Evolutionary conservation across 2,888 invertebrate species (phyloP), one percentile per base, ranked within the genome.

Genomic region (Orchesella flavescens): DNA sequence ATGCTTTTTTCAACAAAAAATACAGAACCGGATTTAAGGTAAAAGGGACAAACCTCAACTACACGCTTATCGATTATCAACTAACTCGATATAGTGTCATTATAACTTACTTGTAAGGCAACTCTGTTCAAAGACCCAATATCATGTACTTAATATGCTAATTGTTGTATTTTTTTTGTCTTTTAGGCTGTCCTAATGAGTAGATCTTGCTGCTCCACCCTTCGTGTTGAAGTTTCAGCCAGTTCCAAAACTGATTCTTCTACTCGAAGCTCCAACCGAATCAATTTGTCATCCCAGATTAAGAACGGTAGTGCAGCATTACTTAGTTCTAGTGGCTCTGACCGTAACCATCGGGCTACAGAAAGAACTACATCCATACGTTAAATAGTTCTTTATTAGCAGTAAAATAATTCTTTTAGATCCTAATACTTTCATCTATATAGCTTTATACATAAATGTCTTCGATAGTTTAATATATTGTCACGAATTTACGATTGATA

Each of bases 1-100:
- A 93, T 89, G 92, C 92, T 55, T 92, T 92, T 89, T 92, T 92
- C 90, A 92, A 92, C 89, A 90, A 91, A 79, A 91, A 92, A 88
- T 93, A 91, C 89, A 89, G 92, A 55, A 89, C 90, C 34, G 92
- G 92, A 4, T 92, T 92, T 89, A 89, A 90, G 86, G 87, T 87
- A 83, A 79, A 66, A 46, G 13, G n/a, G n/a, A n/a, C n/a, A n/a
- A n/a, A n/a, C n/a, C n/a, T n/a, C n/a, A n/a, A n/a, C n/a, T n/a
- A n/a, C n/a, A n/a, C n/a, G n/a, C n/a, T n/a, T n/a, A n/a, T n/a
- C n/a, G n/a, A n/a, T n/a, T n/a, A n/a, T n/a, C n/a, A n/a, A n/a
- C n/a, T n/a, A n/a, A n/a, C n/a, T n/a, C n/a, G n/a, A n/a, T n/a
- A n/a, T n/a, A n/a, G n/a, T n/a, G n/a, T n/a, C n/a, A n/a, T n/a